phyloP scores from a whole-genome alignment of 1,140 invertebrate genomes.

The Drosophila pandora region DNA sequence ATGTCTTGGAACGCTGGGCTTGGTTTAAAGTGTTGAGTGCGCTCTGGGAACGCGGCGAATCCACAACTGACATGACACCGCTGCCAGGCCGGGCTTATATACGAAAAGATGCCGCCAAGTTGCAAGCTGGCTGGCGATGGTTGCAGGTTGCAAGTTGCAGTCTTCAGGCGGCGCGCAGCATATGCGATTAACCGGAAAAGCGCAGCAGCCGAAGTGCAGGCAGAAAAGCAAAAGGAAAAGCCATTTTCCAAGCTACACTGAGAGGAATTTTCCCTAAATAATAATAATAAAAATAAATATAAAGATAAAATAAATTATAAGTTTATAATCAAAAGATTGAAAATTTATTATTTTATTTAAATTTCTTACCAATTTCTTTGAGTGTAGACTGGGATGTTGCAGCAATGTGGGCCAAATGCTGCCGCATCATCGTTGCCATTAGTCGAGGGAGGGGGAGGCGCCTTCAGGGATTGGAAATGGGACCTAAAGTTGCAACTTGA shows the following conservation, averaged over 20 bases:
- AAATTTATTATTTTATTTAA: not conserved
- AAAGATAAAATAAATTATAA: not conserved
- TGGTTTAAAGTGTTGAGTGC: constrained; percentile 36
- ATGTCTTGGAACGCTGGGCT: constrained; percentile 47
- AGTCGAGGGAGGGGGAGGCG: constrained; percentile 15
- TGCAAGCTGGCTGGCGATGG: too few species aligned
- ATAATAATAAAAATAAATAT: too few species aligned
- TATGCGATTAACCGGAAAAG: constrained; percentile 50
- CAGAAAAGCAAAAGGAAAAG: constrained; percentile 39
- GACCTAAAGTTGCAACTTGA: constrained; percentile 6
- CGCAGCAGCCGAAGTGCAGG: constrained; percentile 13
- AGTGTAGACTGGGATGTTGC: constrained; percentile 13
- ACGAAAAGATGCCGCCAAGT: constrained; percentile 11
- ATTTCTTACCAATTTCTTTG: not conserved
- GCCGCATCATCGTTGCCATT: constrained; percentile 48
- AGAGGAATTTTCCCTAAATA: not conserved
- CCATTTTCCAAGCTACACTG: constrained; percentile 17
- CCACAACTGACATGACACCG: constrained; percentile 68
- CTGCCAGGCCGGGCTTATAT: constrained; percentile 58
- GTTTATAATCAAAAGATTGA: not conserved
- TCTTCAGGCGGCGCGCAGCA: not conserved
- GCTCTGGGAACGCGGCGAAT: constrained; percentile 46
- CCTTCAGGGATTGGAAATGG: constrained; percentile 23
- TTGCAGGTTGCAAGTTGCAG: not conserved
- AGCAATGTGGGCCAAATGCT: constrained; percentile 55